Evolutionary conservation across 2,888 invertebrate species (phyloP).

Genomic region (Pandemis cinnamomeana): DNA sequence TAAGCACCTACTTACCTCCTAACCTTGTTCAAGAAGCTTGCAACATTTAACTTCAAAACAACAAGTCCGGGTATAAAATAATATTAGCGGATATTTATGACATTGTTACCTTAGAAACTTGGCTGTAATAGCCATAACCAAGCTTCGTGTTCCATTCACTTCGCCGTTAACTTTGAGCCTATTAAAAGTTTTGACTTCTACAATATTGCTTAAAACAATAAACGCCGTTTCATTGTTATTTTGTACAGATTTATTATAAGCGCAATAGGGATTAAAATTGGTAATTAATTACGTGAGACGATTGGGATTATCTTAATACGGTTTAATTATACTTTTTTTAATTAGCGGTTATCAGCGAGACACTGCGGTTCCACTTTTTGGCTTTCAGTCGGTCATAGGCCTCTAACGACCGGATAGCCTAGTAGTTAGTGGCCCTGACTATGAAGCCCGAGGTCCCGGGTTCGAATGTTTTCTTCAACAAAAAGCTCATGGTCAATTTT

Average conservation of each 20-base stretch:
- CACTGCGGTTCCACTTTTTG: too few species aligned
- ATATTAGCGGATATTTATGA: conserved; percentile 30
- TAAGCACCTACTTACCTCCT: background rate
- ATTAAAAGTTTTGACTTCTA: conserved; percentile 75
- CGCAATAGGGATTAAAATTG: conserved; percentile 29
- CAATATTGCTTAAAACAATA: conserved; percentile 66
- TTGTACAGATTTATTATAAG: conserved; percentile 59
- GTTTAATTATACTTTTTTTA: background rate
- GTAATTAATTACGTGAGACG: conserved; percentile 17
- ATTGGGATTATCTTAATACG: background rate
- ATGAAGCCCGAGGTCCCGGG: too few species aligned
- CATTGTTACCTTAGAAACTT: conserved; percentile 45
- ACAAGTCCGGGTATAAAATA: conserved; percentile 3
- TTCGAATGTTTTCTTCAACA: too few species aligned
- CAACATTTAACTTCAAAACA: conserved; percentile 5
- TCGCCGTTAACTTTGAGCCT: conserved; percentile 64
- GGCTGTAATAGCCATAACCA: conserved; percentile 61
- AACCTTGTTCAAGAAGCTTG: conserved; percentile 4
- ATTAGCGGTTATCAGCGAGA: too few species aligned
- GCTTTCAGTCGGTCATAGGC: too few species aligned
- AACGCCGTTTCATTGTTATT: conserved; percentile 59
- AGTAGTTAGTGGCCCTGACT: too few species aligned
- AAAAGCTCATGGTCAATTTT: too few species aligned
- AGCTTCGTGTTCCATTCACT: conserved; percentile 63
- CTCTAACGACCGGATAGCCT: too few species aligned